phyloP scores from a whole-genome alignment of 2,888 invertebrate species.

The Tubiluchus corallicola region DNA sequence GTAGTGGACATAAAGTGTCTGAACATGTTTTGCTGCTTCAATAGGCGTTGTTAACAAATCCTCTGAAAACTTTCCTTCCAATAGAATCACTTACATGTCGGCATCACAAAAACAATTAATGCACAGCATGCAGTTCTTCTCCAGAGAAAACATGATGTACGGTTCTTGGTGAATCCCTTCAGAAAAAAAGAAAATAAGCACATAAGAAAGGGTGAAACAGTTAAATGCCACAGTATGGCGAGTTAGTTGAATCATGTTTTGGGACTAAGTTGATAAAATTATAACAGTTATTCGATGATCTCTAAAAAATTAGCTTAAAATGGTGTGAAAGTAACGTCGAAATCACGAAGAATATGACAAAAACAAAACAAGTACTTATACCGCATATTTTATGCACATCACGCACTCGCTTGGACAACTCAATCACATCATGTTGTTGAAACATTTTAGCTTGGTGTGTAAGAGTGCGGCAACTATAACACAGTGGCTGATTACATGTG shows the following conservation, averaged over 20 bases:
- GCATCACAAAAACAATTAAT: constrained; percentile 53
- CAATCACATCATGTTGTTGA: constrained; percentile 47
- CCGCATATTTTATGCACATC: constrained; percentile 38
- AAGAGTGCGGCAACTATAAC: constrained; percentile 46
- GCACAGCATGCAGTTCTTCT: constrained; percentile 48
- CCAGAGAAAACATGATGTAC: constrained; percentile 51
- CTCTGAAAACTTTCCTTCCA: neutral
- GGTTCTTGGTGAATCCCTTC: constrained; percentile 43
- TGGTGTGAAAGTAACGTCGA: no score
- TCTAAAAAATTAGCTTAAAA: no score
- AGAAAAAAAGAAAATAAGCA: constrained; percentile 11
- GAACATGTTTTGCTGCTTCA: no score
- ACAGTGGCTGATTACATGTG: constrained; percentile 52
- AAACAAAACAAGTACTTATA: no score
- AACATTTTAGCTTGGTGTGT: constrained; percentile 61
- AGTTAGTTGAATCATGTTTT: no score
- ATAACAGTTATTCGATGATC: no score
- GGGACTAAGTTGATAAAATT: no score
- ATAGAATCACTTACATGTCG: constrained; percentile 24
- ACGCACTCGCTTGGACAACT: constrained; percentile 47
- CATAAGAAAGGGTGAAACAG: no score
- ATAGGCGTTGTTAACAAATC: neutral
- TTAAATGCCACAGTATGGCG: no score
- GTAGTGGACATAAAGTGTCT: constrained; percentile 4
- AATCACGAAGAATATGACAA: no score